Base-by-base conservation (phyloP, 2,113 vertebrate genomes). In the Psittacara wagleri region DNA sequence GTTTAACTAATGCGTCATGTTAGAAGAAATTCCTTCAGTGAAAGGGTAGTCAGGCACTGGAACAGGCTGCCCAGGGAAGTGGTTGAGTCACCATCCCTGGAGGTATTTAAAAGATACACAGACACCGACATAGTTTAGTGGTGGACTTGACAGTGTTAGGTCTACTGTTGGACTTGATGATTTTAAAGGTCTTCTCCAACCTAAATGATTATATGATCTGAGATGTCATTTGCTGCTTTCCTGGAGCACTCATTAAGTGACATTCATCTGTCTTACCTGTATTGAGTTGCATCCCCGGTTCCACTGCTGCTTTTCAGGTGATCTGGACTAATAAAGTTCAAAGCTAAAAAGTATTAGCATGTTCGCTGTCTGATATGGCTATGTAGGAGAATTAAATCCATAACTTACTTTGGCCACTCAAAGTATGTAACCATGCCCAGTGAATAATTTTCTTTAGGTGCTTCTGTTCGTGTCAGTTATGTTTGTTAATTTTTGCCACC, bases 361-460 rank as follows among this genome's bases (percentile, higher is more conserved):
- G 6, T 68, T 93, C 37, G 12, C 31, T 16, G 12, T 31, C 14
- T 64, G 1, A 4, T 27, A 11, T 10, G 35, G 20, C 51, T 61
- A 1, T 0, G 0, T 14, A 31, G 81, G 33, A 44, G 29, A 31
- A 6, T 43, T 22, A 57, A 27, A 68, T 62, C 29, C 4, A 0
- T 39, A 46, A 27, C 49, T 69, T 5, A 6, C 48, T 91, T 51
- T 74, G 57, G 31, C 62, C 2, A 0, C 46, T 73, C 46, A 86
- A 51, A 92, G 31, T 22, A 7, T 1, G 1, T 62, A 23, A 11
- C 23, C 37, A 7, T 52, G 46, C 31, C 37, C 43, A 61, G 33
- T 46, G n/a, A 85, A 77, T 88, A 0, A 29, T 66, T 95, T 91
- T 48, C 43, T 91, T 91, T 33, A 84, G 29, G 6, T 81, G 19